A percentile compares a stretch with the other conserved stretches of the same genome.
These are phyloP conservation scores for Berghia stephanieae DNA, from an alignment of 1,140 invertebrate genomes.

Conservation along the genomic window DNA sequence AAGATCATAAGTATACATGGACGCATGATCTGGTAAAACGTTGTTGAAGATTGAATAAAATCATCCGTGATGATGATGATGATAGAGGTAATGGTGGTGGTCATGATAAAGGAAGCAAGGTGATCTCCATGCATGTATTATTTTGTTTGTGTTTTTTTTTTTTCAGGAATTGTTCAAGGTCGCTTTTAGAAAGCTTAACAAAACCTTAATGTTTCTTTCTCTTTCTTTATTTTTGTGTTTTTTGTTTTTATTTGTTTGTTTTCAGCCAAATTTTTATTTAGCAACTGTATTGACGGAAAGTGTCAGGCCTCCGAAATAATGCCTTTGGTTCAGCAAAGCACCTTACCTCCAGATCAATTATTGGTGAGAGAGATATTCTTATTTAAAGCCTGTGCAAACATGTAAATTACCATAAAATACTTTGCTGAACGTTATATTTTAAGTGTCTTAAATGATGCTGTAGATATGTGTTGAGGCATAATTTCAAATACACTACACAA, in stretches of 20 bases:
- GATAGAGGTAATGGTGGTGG: too few relatives aligned
- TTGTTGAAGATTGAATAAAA: too few relatives aligned
- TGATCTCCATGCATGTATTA: too few relatives aligned
- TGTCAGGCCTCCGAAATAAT: slow-evolving; percentile 43
- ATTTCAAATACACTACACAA: not conserved
- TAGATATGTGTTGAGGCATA: not conserved
- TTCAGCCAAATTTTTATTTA: slow-evolving; percentile 54
- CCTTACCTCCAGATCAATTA: slow-evolving; percentile 57
- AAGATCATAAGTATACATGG: too few relatives aligned
- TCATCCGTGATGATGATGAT: too few relatives aligned
- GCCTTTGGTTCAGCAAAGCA: slow-evolving; percentile 53
- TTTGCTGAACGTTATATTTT: too few relatives aligned
- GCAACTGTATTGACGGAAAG: slow-evolving; percentile 41
- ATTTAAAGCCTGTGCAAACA: too few relatives aligned
- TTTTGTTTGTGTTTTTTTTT: too few relatives aligned
- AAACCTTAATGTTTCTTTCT: not conserved
- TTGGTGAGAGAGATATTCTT: slow-evolving; percentile 47
- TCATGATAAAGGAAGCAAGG: too few relatives aligned
- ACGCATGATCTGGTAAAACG: too few relatives aligned
- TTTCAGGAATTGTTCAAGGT: not conserved
- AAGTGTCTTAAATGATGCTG: too few relatives aligned
- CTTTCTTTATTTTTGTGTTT: not conserved
- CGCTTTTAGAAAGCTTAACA: not conserved
- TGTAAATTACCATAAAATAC: too few relatives aligned
- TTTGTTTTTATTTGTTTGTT: not conserved